Conservation (phyloP, 1,140 invertebrate species). For the Chironomus tepperi region DNA sequence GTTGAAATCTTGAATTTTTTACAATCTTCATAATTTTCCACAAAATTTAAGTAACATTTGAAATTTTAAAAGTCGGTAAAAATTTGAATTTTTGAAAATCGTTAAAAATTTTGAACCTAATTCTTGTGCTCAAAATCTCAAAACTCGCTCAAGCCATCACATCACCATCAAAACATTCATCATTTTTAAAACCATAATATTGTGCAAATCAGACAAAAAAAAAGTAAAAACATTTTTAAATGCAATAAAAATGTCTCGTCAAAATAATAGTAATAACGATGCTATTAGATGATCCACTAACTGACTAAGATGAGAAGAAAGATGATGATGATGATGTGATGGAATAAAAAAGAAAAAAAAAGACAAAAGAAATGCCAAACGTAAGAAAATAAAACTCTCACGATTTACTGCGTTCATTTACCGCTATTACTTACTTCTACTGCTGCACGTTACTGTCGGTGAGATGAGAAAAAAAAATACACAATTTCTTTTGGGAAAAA, state of each 20-base stretch:
- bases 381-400: background rate
- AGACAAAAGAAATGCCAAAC: slow-evolving; percentile 4
- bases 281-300: background rate
- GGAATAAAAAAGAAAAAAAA: background rate
- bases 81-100: too few relatives aligned
- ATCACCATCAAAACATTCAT: too few relatives aligned
- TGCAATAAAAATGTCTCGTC: background rate
- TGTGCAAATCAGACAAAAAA: background rate
- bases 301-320: too few relatives aligned
- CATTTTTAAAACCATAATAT: too few relatives aligned
- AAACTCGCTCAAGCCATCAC: too few relatives aligned
- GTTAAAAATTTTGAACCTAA: too few relatives aligned
- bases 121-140: too few relatives aligned
- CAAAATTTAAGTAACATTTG: too few relatives aligned
- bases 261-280: background rate
- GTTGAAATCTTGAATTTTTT: too few relatives aligned
- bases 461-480: too few relatives aligned
- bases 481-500: background rate
- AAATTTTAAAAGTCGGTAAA: too few relatives aligned
- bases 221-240: background rate
- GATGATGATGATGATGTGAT: background rate
- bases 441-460: background rate
- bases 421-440: background rate
- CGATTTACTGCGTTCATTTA: background rate
- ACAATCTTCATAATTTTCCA: too few relatives aligned